Conservation (phyloP, 2,797 vertebrate genomes). For the Chromobotia macracanthus region DNA sequence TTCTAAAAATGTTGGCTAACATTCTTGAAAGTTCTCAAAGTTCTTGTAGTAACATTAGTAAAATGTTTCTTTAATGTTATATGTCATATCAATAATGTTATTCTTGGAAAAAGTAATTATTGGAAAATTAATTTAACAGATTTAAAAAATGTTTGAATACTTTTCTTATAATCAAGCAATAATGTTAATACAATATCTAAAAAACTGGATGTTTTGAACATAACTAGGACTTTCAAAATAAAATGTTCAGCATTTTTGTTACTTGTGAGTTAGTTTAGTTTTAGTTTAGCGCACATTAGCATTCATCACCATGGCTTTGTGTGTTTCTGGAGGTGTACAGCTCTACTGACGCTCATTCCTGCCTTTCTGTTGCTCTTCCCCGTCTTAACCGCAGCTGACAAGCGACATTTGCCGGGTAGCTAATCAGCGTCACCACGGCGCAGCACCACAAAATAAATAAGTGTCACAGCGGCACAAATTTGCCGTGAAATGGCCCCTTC, state of each 20-base stretch:
- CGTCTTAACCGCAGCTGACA: slow-evolving; percentile 54
- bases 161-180: no score
- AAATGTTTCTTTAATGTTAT: slow-evolving; percentile 5
- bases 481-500: slow-evolving; percentile 77
- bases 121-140: no score
- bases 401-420: slow-evolving; percentile 51
- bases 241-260: no score
- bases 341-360: not conserved
- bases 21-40: no score
- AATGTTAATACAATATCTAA: no score
- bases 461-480: slow-evolving; percentile 61
- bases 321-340: slow-evolving; percentile 5
- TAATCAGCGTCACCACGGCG: slow-evolving; percentile 25
- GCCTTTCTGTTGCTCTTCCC: slow-evolving; percentile 5
- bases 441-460: slow-evolving; percentile 48
- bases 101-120: no score
- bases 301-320: slow-evolving; percentile 35
- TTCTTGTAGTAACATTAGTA: not conserved
- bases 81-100: no score
- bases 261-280: not conserved
- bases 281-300: slow-evolving; percentile 34
- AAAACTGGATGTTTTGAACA: no score
- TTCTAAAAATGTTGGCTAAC: no score
- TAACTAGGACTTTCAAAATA: no score
- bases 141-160: no score